Base-by-base conservation (phyloP, 2,888 invertebrate genomes). In the Mesoligia furuncula region DNA sequence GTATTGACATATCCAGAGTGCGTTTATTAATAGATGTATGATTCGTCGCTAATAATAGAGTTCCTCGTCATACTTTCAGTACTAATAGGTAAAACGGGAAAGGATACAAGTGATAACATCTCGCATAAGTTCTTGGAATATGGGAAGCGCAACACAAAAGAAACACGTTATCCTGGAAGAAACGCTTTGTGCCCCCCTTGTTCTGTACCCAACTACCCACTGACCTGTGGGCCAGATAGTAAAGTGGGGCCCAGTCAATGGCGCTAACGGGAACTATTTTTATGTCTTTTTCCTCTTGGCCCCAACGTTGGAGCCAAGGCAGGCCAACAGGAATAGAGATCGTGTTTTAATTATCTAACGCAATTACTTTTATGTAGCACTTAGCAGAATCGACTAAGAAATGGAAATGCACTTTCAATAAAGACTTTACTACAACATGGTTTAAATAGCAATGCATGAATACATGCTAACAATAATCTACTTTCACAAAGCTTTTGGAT, bases 21-120 rank as follows among this genome's bases (percentile, higher is more conserved):
- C 36, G 51, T 62, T 76, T 81, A 70, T 76, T 54, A 54, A 69
- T 81, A 76, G 24, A 5, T 57, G n/a, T 57, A 51, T 57, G 67
- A 80, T 80, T 42, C 31, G 57, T 48, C 17, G n/a, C 42, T 66
- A 48, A n/a, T 61, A 70, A 59, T 77, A 77, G 51, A 69, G 17
- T n/a, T 24, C 6, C 31, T 67, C 31, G 39, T 81, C 31, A 79
- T 51, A 64, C 15, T 68, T 64, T 68, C 62, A 15, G 62, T 39
- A 20, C 27, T n/a, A 54, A 31, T 36, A n/a, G 17, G 0, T 73
- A 27, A 11, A 36, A 62, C 36, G 20, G 27, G 65, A 74, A 67
- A 79, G 48, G 59, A 61, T 80, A 36, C 20, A 24, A 45, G 27
- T 24, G 24, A 54, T 39, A 57, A 27, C 11, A n/a, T 64, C 45